Evolutionary conservation across 2,113 vertebrate species (phyloP), one percentile per base, ranked within the genome.

Genomic region (Xiphorhynchus elegans): DNA sequence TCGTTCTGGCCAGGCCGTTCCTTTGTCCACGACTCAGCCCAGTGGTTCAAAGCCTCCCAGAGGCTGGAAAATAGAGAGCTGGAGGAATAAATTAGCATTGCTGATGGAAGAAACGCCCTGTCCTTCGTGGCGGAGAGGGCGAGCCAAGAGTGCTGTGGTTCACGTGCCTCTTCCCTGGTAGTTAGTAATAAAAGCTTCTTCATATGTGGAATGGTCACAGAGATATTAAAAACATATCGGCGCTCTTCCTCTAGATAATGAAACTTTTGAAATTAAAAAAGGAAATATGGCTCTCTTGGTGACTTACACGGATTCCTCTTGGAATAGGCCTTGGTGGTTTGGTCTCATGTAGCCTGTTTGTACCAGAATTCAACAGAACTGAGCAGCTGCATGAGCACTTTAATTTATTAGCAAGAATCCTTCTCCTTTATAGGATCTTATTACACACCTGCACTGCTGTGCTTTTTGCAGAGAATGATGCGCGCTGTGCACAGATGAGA

Each of bases 1-100:
- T 85, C 68, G 35, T 78, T 87, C 64, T 84, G 64, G 72, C 55
- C 81, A 76, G 52, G 90, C 3, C 0, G 44, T 49, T 92, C 82
- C 69, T 96, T 29, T 95, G 88, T 96, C 47, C 47, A 84, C 24
- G 90, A 60, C 94, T 93, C 62, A 60, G 85, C 64, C 69, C 81
- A 23, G 78, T 91, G 74, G 94, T 90, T 84, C 53, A 89, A 95
- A 92, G 90, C n/a, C 50, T 50, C 82, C 20, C 70, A 88, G 90
- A 67, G 52, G 40, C 87, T 73, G 56, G 63, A 87, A 89, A 94
- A 66, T 7, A 75, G 44, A 69, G 78, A 50, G 49, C 52, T 76
- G 60, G 79, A 67, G 24, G 90, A 91, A 95, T 89, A 72, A 52
- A 13, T 89, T 94, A 63, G 49, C 47, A 7, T 75, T 66, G 49